phyloP scores from a whole-genome alignment of 2,113 vertebrate genomes.

The Chroicocephalus ridibundus region DNA sequence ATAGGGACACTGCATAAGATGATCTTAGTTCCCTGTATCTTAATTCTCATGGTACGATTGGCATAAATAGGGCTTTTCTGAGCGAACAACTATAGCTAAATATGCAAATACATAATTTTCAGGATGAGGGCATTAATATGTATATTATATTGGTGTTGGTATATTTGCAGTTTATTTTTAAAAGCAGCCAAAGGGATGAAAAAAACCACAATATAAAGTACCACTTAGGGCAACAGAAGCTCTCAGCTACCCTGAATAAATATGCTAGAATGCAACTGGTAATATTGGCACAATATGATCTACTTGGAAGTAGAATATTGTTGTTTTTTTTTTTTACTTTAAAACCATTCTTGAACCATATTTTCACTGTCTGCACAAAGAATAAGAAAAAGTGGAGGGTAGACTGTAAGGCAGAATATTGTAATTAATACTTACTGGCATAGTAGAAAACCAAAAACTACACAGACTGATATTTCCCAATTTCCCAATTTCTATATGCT shows the following conservation, averaged over 20 bases:
- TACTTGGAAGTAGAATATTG: not conserved
- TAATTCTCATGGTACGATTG: not conserved
- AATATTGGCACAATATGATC: accelerated
- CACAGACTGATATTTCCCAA: not conserved
- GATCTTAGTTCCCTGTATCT: not conserved
- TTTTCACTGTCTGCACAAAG: not conserved
- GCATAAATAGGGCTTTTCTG: not conserved
- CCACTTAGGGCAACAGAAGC: not conserved
- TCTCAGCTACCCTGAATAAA: not conserved
- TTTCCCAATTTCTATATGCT: not conserved
- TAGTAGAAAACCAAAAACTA: not conserved
- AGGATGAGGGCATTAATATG: not conserved
- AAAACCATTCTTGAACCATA: not conserved
- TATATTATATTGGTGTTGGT: not conserved
- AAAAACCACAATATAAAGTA: not conserved
- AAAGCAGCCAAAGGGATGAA: not conserved
- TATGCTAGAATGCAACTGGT: not conserved
- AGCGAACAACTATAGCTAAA: not conserved
- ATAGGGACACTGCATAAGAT: not conserved
- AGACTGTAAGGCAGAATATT: not conserved
- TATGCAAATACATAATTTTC: not conserved
- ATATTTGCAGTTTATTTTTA: not conserved
- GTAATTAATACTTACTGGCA: not conserved
- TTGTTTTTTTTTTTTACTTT: not conserved
- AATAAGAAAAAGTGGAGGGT: not conserved